phyloP scores from a whole-genome alignment of 2,797 vertebrate genomes.

The Paguma larvata region DNA sequence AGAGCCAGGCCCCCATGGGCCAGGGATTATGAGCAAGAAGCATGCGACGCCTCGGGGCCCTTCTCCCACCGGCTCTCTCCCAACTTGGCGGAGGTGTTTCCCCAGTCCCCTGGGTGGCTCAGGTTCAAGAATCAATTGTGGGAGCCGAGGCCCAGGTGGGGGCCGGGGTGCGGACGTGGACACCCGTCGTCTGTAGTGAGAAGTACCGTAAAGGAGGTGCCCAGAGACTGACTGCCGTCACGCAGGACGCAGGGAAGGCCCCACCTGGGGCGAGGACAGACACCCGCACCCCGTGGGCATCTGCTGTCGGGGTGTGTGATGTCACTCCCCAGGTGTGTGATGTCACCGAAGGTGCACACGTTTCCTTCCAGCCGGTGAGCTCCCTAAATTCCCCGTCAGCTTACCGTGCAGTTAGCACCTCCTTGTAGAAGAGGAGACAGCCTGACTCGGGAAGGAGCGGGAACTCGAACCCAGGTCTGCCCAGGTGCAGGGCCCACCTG shows the following conservation, averaged over 20 bases:
- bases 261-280: neutral
- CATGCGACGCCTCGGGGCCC: fast-evolving
- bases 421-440: neutral
- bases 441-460: neutral
- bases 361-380: neutral
- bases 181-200: neutral
- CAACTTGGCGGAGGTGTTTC: fast-evolving
- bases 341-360: neutral
- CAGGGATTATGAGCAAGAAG: neutral
- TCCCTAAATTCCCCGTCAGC: neutral
- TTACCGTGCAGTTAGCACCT: neutral
- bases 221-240: neutral
- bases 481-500: fast-evolving
- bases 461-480: neutral
- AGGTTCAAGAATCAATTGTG: neutral
- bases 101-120: fast-evolving
- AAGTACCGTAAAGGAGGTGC: neutral
- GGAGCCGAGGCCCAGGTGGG: neutral
- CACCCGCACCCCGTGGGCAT: fast-evolving
- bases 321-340: neutral
- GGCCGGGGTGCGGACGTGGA: neutral
- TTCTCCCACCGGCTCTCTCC: neutral
- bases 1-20: neutral
- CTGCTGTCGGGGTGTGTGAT: neutral
- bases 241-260: neutral